Evolutionary conservation across 2,888 invertebrate species (phyloP).

Genomic region (Yponomeuta plumbellus): DNA sequence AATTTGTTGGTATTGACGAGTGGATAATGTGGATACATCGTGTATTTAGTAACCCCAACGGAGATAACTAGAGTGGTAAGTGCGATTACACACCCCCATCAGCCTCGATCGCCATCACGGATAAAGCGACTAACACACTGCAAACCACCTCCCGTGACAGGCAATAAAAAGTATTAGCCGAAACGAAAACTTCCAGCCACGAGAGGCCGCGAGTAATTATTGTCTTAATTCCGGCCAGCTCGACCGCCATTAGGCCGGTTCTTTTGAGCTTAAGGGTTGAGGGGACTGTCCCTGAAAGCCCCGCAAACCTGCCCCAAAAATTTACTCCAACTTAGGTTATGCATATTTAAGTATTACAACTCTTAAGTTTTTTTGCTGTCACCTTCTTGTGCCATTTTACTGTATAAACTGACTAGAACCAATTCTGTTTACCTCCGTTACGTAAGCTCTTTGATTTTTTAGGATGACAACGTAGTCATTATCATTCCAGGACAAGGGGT

Average conservation of each 20-base stretch:
- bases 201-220: conserved; percentile 59
- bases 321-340: neutral
- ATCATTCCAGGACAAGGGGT: no score
- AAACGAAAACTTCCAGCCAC: conserved; percentile 51
- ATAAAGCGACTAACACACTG: conserved; percentile 21
- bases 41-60: neutral
- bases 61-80: neutral
- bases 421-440: no score
- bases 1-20: no score
- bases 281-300: neutral
- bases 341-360: neutral
- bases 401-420: no score
- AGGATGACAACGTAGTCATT: no score
- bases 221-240: conserved; percentile 68
- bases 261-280: conserved; percentile 58
- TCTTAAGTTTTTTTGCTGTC: neutral
- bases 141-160: conserved; percentile 30
- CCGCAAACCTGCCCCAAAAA: neutral
- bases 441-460: no score
- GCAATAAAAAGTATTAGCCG: conserved; percentile 67
- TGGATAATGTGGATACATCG: no score
- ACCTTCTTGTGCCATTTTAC: neutral
- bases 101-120: neutral
- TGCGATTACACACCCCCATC: neutral
- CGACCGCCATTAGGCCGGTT: conserved; percentile 60